Conservation (phyloP, 2,113 vertebrate species). For the Malurus melanocephalus region DNA sequence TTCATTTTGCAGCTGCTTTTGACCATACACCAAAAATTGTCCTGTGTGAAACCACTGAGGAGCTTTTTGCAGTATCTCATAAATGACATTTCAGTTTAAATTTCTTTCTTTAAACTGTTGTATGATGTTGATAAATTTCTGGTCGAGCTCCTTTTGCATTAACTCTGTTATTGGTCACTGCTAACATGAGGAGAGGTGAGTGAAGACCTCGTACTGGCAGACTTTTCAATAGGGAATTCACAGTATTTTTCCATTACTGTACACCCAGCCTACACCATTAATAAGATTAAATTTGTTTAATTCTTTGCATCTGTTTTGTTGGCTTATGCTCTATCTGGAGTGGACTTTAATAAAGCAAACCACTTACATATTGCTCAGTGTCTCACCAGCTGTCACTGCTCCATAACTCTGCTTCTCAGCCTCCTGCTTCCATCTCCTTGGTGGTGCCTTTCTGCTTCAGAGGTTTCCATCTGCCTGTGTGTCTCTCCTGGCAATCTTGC, state of each 20-base stretch:
- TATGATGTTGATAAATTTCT: background rate
- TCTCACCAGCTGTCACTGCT: slow-evolving; percentile 17
- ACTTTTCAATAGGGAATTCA: background rate
- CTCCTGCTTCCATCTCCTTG: slow-evolving; percentile 21
- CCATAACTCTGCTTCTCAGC: slow-evolving; percentile 9
- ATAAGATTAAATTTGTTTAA: background rate
- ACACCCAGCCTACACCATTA: slow-evolving; percentile 3
- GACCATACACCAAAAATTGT: slow-evolving; percentile 54
- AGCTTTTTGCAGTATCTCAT: slow-evolving; percentile 45
- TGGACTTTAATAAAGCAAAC: background rate
- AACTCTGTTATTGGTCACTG: background rate
- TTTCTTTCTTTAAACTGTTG: slow-evolving; percentile 25
- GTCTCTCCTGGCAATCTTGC: background rate
- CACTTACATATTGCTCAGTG: background rate
- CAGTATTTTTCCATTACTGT: background rate
- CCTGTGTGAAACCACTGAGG: slow-evolving; percentile 72
- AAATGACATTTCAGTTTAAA: slow-evolving; percentile 48
- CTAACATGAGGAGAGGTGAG: slow-evolving; percentile 26
- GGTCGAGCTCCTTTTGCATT: slow-evolving; percentile 25
- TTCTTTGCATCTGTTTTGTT: slow-evolving; percentile 50
- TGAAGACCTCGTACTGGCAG: background rate
- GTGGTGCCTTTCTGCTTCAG: slow-evolving; percentile 45
- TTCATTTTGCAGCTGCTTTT: slow-evolving; percentile 32
- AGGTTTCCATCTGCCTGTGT: slow-evolving; percentile 28
- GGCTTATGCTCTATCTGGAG: slow-evolving; percentile 37